Base-by-base conservation (phyloP, 2,113 vertebrate species). In the Peromyscus polionotus region DNA sequence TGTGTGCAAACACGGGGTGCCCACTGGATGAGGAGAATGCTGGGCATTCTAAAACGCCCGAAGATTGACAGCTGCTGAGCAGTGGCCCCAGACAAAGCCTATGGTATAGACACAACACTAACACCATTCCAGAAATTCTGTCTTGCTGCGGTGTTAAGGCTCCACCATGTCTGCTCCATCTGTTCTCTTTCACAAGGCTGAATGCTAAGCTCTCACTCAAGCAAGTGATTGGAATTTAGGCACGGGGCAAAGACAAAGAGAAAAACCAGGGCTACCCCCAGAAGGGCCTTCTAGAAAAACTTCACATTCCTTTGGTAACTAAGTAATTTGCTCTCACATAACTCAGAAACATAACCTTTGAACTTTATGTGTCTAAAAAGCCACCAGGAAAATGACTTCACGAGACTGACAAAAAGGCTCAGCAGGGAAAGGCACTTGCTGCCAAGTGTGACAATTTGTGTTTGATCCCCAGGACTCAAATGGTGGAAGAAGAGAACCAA, bases 101-200 rank as follows among this genome's bases (percentile, higher is more conserved):
- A 72, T 33, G 9, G 2, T 42, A 17, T 14, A 94, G 48, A 88
- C 5, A 7, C 1, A 36, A 72, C 92, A 77, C 36, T 84, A 57
- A 61, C 65, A 72, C 51, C 93, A 81, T 95, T 96, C 61, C 94
- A 36, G 51, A 63, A 77, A 67, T 81, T 87, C 95, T 59, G 9
- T 9, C 42, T 70, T 68, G 3, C 17, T 17, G 20, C 63, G 61
- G 28, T 48, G 65, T 57, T 4, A 22, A 65, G 70, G 65, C 85
- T 54, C 75, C 59, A 22, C 63, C 1, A 3, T 0, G 39, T 67
- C 81, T 75, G 36, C 31, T 57, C 42, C 51, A 7, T 42, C 45
- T 1, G 28, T 31, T 85, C 92, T 16, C 9, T 54, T 73, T 68
- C 12, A 68, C 80, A 70, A 73, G 83, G 72, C 13, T 1, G 14